These are phyloP conservation scores for Beroe forskalii DNA, from an alignment of 37 sponge, comb jelly and placozoan species.

Conservation along the genomic window DNA sequence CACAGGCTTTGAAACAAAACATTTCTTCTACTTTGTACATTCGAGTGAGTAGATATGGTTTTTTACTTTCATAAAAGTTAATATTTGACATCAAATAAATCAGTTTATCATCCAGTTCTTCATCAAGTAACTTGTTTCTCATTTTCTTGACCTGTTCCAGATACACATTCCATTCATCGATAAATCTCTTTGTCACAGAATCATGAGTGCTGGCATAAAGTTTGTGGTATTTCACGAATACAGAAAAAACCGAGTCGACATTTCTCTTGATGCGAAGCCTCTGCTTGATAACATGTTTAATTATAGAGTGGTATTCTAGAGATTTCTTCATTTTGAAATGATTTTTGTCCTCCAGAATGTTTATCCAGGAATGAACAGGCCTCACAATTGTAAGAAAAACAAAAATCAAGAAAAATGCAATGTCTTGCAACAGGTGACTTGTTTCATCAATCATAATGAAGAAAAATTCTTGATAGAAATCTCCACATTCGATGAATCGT, in stretches of 20 bases:
- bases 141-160: background rate
- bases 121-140: constrained; percentile 9
- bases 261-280: background rate
- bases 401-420: constrained; percentile 17
- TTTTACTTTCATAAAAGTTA: constrained; percentile 25
- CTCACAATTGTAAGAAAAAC: background rate
- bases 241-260: constrained; percentile 29
- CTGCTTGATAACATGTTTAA: background rate
- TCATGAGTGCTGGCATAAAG: background rate
- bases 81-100: background rate
- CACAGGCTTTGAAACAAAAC: constrained; percentile 19
- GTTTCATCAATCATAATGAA: constrained; percentile 63
- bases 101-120: constrained; percentile 28
- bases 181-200: background rate
- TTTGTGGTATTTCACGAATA: constrained; percentile 9
- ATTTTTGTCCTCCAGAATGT: constrained; percentile 1
- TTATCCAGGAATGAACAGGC: background rate
- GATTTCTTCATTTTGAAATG: constrained; percentile 24
- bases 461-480: constrained; percentile 59
- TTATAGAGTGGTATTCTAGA: background rate
- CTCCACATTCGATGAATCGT: constrained; percentile 30
- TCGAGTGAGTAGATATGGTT: background rate
- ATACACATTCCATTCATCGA: background rate
- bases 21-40: background rate
- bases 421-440: constrained; percentile 17